phyloP scores from a whole-genome alignment of 2,797 vertebrate species.

The Babyrousa celebensis region DNA sequence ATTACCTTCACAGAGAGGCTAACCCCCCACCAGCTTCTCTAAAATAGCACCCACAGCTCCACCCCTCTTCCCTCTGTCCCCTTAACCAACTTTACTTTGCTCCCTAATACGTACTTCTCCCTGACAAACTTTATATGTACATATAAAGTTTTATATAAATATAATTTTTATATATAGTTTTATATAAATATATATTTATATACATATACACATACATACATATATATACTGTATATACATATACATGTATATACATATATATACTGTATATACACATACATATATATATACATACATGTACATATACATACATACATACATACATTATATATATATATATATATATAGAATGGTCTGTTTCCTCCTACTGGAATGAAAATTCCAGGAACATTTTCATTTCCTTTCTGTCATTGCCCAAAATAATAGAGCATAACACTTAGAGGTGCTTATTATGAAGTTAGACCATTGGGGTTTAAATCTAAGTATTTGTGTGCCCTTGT shows the following conservation, averaged over 20 bases:
- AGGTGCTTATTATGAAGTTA: neutral
- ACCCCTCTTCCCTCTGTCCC: neutral
- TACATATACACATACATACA: neutral
- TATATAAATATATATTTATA: neutral
- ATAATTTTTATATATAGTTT: neutral
- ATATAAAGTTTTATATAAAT: neutral
- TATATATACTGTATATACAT: too few species aligned
- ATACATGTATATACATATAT: too few species aligned
- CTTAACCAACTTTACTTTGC: constrained; percentile 23
- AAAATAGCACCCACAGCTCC: neutral
- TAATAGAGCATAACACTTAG: neutral
- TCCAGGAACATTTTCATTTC: neutral
- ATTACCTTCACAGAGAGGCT: neutral
- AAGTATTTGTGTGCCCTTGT: neutral
- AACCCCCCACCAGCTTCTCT: neutral
- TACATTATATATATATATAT: neutral
- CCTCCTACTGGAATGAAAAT: neutral
- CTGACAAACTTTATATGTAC: neutral
- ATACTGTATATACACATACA: too few species aligned
- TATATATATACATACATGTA: too few species aligned
- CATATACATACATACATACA: too few species aligned
- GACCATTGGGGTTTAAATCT: neutral
- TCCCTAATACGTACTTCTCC: neutral
- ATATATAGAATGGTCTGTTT: neutral
- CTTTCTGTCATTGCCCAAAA: neutral